Base-by-base conservation (phyloP, 2,113 vertebrate species). In the Scopus umbretta region DNA sequence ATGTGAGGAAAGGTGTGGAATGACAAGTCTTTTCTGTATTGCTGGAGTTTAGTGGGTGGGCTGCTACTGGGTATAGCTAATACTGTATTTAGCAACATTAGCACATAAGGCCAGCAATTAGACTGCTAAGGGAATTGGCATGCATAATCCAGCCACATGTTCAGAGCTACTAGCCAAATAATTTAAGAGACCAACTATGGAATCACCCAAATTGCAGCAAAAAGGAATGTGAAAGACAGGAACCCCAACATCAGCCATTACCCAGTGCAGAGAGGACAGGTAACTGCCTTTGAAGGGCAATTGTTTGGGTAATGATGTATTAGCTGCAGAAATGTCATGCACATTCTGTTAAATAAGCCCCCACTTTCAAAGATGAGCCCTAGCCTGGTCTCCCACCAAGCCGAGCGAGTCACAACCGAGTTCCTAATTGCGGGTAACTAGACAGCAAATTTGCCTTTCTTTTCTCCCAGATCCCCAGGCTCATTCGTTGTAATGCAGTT, bases 381-480 rank as follows among this genome's bases (percentile, higher is more conserved):
- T 6, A 52, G 32, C 27, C 49, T 18, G 25, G 22, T 16, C 26
- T 67, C 30, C 23, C n/a, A 67, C 0, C 0, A 59, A 75, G 80
- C 58, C 23, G n/a, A 72, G 30, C 1, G 2, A 61, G 23, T 59
- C 43, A 68, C 32, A 27, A 21, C 12, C 4, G 2, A 49, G 15
- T 3, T 80, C 42, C 38, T 68, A 13, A 50, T 7, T n/a, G 32
- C 6, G 12, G 30, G 23, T 25, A 80, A 63, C 34, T 21, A 36
- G 43, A 25, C 23, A 67, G 34, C 11, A 72, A 14, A 84, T 72
- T 40, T 36, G 21, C 38, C 63, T 55, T 55, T 36, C 45, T 79
- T 52, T 67, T 45, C 38, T 50, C 40, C 22, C 21, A 38, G 42
- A 29, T 63, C 38, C 53, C 52, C 38, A 36, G 62, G 47, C 32